These are phyloP conservation scores for Orthosia gracilis DNA, from an alignment of 2,888 invertebrate species.

Conservation along the genomic window DNA sequence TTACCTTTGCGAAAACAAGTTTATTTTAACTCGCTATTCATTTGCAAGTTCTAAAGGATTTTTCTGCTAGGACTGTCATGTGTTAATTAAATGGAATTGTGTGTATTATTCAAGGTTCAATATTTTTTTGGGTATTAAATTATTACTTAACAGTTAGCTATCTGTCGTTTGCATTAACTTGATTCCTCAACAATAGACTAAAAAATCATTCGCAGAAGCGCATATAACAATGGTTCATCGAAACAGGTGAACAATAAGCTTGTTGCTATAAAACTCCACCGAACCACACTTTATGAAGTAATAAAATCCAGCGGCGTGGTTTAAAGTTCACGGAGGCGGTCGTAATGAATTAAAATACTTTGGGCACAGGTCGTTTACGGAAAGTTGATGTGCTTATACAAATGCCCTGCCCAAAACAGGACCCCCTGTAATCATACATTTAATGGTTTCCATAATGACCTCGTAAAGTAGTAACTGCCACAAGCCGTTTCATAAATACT, in stretches of 20 bases:
- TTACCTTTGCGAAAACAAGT: slow-evolving; percentile 33
- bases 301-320: slow-evolving; percentile 81
- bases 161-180: slow-evolving; percentile 1
- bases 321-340: slow-evolving; percentile 78
- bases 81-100: slow-evolving; percentile 1
- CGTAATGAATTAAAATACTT: slow-evolving; percentile 84
- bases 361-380: slow-evolving; percentile 83
- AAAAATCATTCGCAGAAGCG: slow-evolving; percentile 8
- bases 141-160: background rate
- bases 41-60: slow-evolving; percentile 28
- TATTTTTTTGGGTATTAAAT: background rate
- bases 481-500: slow-evolving; percentile 85
- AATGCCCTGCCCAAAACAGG: slow-evolving; percentile 85
- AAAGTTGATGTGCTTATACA: slow-evolving; percentile 89
- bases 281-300: slow-evolving; percentile 79
- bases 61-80: background rate
- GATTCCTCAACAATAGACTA: background rate
- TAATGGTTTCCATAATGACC: slow-evolving; percentile 89
- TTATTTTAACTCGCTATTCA: slow-evolving; percentile 24
- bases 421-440: slow-evolving; percentile 86
- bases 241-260: slow-evolving; percentile 71
- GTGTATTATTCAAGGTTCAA: background rate
- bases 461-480: slow-evolving; percentile 87
- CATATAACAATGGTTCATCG: slow-evolving; percentile 51
- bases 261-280: slow-evolving; percentile 73